Conservation (phyloP, 2,888 invertebrate genomes). For the Pilophorus perplexus region DNA sequence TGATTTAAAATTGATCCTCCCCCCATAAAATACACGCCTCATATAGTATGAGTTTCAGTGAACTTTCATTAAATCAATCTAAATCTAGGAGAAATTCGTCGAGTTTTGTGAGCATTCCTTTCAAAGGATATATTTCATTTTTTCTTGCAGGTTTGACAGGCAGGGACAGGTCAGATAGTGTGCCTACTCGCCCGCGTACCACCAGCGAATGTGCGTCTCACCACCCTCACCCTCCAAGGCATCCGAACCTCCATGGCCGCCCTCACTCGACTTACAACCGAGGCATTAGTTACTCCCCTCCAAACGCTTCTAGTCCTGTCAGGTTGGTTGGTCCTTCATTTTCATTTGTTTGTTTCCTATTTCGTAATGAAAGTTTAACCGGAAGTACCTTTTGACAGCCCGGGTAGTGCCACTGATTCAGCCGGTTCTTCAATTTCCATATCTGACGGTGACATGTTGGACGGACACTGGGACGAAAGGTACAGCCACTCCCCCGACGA, state of each 20-base stretch:
- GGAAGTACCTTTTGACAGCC: too few species aligned
- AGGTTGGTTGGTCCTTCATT: slow-evolving; percentile 47
- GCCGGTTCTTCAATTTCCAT: slow-evolving; percentile 68
- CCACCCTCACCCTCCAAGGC: slow-evolving; percentile 51
- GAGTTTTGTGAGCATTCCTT: too few species aligned
- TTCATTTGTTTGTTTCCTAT: slow-evolving; percentile 29
- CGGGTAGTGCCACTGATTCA: slow-evolving; percentile 65
- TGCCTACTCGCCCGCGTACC: slow-evolving; percentile 71
- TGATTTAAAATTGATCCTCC: too few species aligned
- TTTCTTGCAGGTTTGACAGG: slow-evolving; percentile 52
- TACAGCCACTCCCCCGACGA: slow-evolving; percentile 59
- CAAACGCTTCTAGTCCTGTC: slow-evolving; percentile 59
- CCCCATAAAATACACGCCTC: too few species aligned
- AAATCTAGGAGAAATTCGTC: too few species aligned
- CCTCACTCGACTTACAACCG: slow-evolving; percentile 54
- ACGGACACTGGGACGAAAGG: slow-evolving; percentile 55
- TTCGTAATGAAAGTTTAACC: too few species aligned
- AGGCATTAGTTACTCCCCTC: slow-evolving; percentile 56
- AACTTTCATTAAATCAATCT: too few species aligned
- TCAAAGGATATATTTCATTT: too few species aligned
- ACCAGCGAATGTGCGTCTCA: slow-evolving; percentile 59
- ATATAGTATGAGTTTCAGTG: too few species aligned
- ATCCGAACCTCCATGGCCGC: slow-evolving; percentile 47
- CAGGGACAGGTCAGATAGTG: slow-evolving; percentile 77
- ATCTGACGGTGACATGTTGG: slow-evolving; percentile 56